phyloP scores from a whole-genome alignment of 2,888 invertebrate genomes.

The Caenorhabditis panamensis region DNA sequence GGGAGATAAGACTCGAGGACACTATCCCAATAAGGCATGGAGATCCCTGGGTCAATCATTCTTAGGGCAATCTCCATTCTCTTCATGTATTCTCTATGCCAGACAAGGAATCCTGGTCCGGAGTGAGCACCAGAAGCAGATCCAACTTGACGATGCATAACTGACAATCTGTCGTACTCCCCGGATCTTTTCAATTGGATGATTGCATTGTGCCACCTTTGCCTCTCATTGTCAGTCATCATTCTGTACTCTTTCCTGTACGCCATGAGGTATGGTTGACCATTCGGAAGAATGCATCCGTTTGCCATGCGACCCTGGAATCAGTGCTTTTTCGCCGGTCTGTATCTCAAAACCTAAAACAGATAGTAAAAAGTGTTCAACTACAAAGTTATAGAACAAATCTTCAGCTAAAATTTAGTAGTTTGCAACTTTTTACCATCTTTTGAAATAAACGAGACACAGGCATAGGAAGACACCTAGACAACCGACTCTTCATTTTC shows the following conservation, averaged over 20 bases:
- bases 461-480: too few relatives aligned
- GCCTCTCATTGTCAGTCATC: slow-evolving; percentile 76
- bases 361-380: too few relatives aligned
- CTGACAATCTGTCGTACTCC: slow-evolving; percentile 78
- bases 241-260: slow-evolving; percentile 77
- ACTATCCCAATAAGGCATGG: slow-evolving; percentile 82
- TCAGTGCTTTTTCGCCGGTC: background rate
- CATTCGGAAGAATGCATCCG: slow-evolving; percentile 73
- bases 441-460: too few relatives aligned
- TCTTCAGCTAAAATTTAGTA: too few relatives aligned
- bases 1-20: slow-evolving; percentile 76
- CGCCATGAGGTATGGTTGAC: slow-evolving; percentile 72
- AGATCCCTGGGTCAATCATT: slow-evolving; percentile 80
- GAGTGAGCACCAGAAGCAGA: slow-evolving; percentile 79
- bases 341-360: too few relatives aligned
- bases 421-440: too few relatives aligned
- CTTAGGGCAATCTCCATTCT: slow-evolving; percentile 78
- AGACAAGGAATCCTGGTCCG: slow-evolving; percentile 80
- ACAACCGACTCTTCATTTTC: too few relatives aligned
- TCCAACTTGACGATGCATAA: slow-evolving; percentile 77
- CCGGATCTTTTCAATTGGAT: slow-evolving; percentile 76
- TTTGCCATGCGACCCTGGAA: slow-evolving; percentile 72
- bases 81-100: slow-evolving; percentile 80
- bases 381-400: too few relatives aligned
- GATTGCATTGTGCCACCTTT: slow-evolving; percentile 73